Conservation (phyloP, 2,888 invertebrate species). For the Macrosoma leucophasiata region DNA sequence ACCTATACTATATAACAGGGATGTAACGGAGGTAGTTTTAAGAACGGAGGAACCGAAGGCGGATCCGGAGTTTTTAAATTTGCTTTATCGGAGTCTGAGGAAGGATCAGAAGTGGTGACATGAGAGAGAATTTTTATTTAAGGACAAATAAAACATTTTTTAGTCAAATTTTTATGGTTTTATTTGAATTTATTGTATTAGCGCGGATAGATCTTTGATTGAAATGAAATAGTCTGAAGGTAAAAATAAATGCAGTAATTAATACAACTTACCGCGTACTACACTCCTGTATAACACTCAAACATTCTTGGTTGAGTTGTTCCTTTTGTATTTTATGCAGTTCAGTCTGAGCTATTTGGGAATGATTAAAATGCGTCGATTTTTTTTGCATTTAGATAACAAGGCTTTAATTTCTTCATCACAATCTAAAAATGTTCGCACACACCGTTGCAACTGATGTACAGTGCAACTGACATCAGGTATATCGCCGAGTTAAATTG, state of each 20-base stretch:
- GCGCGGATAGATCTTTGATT: too few species aligned
- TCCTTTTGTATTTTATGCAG: slow-evolving; percentile 29
- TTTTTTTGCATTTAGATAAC: slow-evolving; percentile 28
- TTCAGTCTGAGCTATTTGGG: slow-evolving; percentile 25
- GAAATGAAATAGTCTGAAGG: too few species aligned
- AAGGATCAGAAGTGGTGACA: background rate
- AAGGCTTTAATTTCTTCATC: slow-evolving; percentile 24
- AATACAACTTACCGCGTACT: slow-evolving; percentile 20
- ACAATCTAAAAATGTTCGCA: slow-evolving; percentile 24
- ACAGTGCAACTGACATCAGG: slow-evolving; percentile 12
- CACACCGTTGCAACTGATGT: slow-evolving; percentile 23
- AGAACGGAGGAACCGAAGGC: too few species aligned
- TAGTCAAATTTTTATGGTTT: background rate
- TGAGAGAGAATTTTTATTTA: slow-evolving; percentile 4
- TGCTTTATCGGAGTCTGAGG: background rate
- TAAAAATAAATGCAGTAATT: too few species aligned
- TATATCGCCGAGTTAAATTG: slow-evolving; percentile 3
- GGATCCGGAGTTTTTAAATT: background rate
- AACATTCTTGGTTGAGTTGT: slow-evolving; percentile 23
- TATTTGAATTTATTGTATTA: too few species aligned
- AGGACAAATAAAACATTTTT: slow-evolving; percentile 2
- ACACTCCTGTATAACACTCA: slow-evolving; percentile 19
- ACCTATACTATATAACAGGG: too few species aligned
- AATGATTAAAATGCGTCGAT: slow-evolving; percentile 27
- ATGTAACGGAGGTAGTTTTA: slow-evolving; percentile 6